Evolutionary conservation across 2,888 invertebrate genomes (phyloP).

Genomic region (Tenthredo notha): DNA sequence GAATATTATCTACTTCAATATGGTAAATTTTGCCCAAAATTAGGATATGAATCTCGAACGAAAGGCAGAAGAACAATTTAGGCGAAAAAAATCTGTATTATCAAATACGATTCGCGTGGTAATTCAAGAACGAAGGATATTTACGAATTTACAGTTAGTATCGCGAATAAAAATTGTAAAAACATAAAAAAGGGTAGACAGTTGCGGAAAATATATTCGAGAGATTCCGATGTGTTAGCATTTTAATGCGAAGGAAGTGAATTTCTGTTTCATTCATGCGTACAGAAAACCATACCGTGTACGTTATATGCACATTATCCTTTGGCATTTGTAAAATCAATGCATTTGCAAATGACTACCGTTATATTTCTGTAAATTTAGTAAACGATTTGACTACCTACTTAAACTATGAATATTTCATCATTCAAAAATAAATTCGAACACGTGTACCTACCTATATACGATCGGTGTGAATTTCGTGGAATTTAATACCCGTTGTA

Average conservation of each 20-base stretch:
- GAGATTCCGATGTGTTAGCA: neutral
- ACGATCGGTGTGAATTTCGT: neutral
- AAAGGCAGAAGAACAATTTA: neutral
- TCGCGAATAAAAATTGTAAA: neutral
- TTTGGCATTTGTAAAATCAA: neutral
- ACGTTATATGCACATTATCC: neutral
- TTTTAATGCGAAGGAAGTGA: neutral
- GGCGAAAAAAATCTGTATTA: neutral
- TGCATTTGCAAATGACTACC: slow-evolving; percentile 12
- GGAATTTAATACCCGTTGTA: slow-evolving; percentile 34
- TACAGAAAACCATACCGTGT: neutral
- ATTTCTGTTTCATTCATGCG: neutral
- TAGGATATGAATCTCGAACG: neutral
- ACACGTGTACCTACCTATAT: neutral
- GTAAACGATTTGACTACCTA: slow-evolving; percentile 26
- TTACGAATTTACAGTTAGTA: neutral
- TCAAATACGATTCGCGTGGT: neutral
- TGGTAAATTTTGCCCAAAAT: neutral
- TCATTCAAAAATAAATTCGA: slow-evolving; percentile 22
- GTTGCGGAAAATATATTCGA: neutral
- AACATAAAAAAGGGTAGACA: neutral
- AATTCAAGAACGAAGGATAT: neutral
- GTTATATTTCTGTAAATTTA: slow-evolving; percentile 39
- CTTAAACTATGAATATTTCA: neutral
- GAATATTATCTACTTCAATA: neutral